Conservation (phyloP, 2,888 invertebrate genomes). For the Carabus problematicus region DNA sequence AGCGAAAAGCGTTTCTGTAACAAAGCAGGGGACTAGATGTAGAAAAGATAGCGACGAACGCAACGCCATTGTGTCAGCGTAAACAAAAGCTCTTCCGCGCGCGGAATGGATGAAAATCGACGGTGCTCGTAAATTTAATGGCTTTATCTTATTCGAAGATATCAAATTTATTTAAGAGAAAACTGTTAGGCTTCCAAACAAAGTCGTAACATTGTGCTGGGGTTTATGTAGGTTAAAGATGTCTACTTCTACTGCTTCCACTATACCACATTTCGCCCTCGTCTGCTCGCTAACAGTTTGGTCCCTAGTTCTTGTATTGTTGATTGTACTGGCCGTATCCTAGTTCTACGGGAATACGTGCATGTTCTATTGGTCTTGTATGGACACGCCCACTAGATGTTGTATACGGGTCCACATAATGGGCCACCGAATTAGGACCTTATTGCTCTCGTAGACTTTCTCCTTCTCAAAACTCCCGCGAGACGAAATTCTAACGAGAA, state of each 20-base stretch:
- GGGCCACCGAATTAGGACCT: conserved; percentile 16
- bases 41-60: conserved; percentile 15
- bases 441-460: conserved; percentile 28
- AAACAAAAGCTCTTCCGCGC: conserved; percentile 33
- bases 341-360: background rate
- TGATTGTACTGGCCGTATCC: too few relatives aligned
- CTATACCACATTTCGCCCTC: background rate
- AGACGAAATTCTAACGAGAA: conserved; percentile 29
- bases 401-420: conserved; percentile 22
- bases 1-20: too few relatives aligned
- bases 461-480: conserved; percentile 25
- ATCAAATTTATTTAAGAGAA: conserved; percentile 52
- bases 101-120: conserved; percentile 32
- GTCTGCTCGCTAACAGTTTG: background rate
- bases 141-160: conserved; percentile 45
- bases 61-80: conserved; percentile 27
- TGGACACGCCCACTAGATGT: background rate
- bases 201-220: conserved; percentile 51
- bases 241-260: background rate
- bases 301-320: background rate
- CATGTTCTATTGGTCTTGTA: background rate
- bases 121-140: conserved; percentile 41
- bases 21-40: conserved; percentile 14
- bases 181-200: conserved; percentile 51
- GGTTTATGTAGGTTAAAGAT: conserved; percentile 8